A percentile compares a stretch with the other conserved stretches of the same genome.
Conservation (phyloP, 2,888 invertebrate species). For the Priocnemis perturbator region DNA sequence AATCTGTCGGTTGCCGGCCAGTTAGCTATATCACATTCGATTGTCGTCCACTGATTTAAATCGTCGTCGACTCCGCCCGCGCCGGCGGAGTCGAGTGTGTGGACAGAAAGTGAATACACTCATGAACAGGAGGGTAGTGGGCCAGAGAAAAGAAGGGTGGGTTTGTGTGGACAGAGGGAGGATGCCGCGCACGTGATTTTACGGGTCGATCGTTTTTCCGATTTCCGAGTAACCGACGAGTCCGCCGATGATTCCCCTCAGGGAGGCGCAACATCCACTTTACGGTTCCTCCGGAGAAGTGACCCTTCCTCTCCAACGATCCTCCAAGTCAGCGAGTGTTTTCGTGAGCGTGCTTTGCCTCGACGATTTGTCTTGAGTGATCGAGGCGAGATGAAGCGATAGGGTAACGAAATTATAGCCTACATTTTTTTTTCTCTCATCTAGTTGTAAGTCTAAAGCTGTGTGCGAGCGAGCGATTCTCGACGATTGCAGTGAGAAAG, state of each 20-base stretch:
- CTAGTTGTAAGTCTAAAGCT: too few species aligned
- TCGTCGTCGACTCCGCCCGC: constrained; percentile 2
- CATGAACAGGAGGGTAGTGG: background rate
- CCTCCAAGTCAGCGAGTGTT: too few species aligned
- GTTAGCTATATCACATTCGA: constrained; percentile 15
- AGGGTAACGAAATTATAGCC: too few species aligned
- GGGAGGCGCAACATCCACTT: constrained; percentile 23
- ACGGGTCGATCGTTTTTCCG: constrained; percentile 18
- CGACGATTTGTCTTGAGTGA: too few species aligned
- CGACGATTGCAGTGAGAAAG: too few species aligned
- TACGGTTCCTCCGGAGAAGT: constrained; percentile 4
- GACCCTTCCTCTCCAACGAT: too few species aligned
- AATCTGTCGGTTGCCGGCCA: background rate
- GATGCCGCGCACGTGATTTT: constrained; percentile 10
- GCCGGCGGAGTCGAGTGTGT: background rate
- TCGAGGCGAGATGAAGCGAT: too few species aligned
- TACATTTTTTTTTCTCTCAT: too few species aligned
- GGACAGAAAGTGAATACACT: background rate
- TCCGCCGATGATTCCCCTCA: too few species aligned
- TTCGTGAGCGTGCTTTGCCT: too few species aligned
- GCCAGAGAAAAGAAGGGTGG: background rate
- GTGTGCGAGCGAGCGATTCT: too few species aligned
- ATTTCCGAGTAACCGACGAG: constrained; percentile 24
- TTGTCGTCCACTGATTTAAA: constrained; percentile 16
- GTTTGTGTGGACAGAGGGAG: constrained; percentile 2